Base-by-base conservation (phyloP, 2,888 invertebrate genomes). In the Aspidiotus rigidus region DNA sequence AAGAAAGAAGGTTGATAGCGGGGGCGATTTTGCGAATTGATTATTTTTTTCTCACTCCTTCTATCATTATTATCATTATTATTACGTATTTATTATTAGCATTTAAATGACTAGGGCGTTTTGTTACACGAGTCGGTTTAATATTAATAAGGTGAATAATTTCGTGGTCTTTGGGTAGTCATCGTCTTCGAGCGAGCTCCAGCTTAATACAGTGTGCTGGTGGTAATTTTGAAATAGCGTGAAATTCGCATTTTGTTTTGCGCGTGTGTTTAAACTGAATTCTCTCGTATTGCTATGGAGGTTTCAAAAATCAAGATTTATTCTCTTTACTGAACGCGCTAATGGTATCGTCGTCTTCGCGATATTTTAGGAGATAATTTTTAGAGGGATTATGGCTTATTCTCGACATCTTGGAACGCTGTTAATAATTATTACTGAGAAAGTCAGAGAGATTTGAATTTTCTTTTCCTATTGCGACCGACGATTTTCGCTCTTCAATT, bases 91-190 rank as follows among this genome's bases (percentile, higher is more conserved):
- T 28, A 28, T 66, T 66, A 66, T 66, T 66, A 66, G 66, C 66
- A 66, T 66, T 66, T 66, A 66, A 66, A 66, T 66, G 40, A 56
- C 66, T 40, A 59, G 16, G 16, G 59, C 17, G 17, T 28, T 13
- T 17, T 28, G 17, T 55, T 55, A 55, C 8, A 17, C 10, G 39
- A 59, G 59, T 17, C 39, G 59, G 59, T 59, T 17, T 59, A 28
- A 59, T 59, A 28, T 28, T 28, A 28, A 59, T 59, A 59, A 59
- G 59, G 28, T 28, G 59, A 66, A 66, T 66, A 66, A 66, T 66
- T 66, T 57, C 57, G 10, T 39, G 59, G 11, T 49, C 49, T 49
- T n/a, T n/a, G 10, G 49, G 28, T 28, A 28, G 28, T 28, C 28
- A 28, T 28, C 28, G 49, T 49, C 49, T 11, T 49, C 49, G 49